Evolutionary conservation across 2,113 vertebrate species (phyloP).

Genomic region (Morone saxatilis): DNA sequence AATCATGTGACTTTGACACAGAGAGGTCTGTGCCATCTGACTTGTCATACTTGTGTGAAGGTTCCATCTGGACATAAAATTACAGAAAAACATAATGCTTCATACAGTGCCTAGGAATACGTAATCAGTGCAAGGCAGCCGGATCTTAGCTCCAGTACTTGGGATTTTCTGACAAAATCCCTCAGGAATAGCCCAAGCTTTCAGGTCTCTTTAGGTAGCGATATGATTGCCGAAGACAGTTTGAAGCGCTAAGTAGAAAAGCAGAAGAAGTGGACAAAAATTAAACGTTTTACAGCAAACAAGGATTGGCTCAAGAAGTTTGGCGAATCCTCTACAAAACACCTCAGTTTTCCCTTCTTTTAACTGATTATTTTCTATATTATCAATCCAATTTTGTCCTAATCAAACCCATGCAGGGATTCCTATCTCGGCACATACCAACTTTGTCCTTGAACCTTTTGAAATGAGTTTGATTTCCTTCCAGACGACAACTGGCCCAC

Average conservation of each 20-base stretch:
- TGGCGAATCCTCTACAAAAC: background rate
- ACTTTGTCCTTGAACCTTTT: conserved; percentile 18
- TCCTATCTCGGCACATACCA: conserved; percentile 19
- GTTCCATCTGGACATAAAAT: conserved; percentile 29
- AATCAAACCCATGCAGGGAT: conserved; percentile 25
- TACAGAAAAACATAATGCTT: conserved; percentile 25
- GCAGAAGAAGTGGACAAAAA: background rate
- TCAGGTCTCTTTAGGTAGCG: background rate
- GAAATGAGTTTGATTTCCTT: conserved; percentile 71
- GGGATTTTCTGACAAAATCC: conserved; percentile 5
- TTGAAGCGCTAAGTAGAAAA: background rate
- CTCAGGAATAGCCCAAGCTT: background rate
- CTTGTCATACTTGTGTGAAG: conserved; percentile 31
- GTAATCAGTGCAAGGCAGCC: background rate
- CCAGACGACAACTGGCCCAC: conserved; percentile 54
- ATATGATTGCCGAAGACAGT: background rate
- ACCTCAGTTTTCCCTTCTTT: background rate
- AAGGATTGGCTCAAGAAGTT: background rate
- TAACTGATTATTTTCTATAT: conserved; percentile 9
- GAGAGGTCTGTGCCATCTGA: conserved; percentile 49
- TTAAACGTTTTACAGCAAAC: background rate
- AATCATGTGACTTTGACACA: conserved; percentile 58
- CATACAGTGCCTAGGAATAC: conserved; percentile 17
- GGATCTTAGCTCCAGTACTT: background rate
- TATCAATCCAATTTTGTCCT: conserved; percentile 12